Conservation (phyloP, 1,140 invertebrate species). For the Rhopalosiphum maidis region DNA sequence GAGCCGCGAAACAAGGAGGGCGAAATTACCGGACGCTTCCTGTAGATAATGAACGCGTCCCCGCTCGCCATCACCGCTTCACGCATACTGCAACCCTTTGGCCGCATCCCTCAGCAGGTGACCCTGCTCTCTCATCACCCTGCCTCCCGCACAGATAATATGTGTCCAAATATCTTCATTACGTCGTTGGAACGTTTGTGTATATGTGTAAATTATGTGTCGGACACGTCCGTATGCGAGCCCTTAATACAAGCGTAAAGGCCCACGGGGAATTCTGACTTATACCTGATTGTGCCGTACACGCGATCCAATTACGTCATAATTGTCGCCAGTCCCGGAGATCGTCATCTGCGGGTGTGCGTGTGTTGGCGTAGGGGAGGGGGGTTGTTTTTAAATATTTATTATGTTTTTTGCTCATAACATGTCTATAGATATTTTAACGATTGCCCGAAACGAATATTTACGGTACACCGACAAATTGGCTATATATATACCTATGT, state of each 20-base stretch:
- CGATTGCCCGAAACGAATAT: background rate
- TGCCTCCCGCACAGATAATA: background rate
- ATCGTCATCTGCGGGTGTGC: background rate
- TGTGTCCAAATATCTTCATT: constrained; percentile 54
- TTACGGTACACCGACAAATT: constrained; percentile 2
- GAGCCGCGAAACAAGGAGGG: constrained; percentile 50
- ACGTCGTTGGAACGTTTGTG: background rate
- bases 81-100: constrained; percentile 38
- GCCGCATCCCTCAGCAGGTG: constrained; percentile 38
- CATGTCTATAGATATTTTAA: background rate
- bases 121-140: background rate
- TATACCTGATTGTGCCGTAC: background rate
- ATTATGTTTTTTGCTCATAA: background rate
- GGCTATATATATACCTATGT: background rate
- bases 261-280: constrained; percentile 1
- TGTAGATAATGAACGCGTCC: constrained; percentile 50
- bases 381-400: background rate
- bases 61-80: background rate
- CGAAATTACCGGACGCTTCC: constrained; percentile 56
- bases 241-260: background rate
- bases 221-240: background rate
- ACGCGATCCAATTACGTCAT: constrained; percentile 45
- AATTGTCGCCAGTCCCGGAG: constrained; percentile 21
- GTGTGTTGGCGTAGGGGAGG: too few species aligned
- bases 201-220: constrained; percentile 14